These are phyloP conservation scores for Fringilla coelebs DNA, from an alignment of 2,797 vertebrate genomes.

Conservation along the genomic window DNA sequence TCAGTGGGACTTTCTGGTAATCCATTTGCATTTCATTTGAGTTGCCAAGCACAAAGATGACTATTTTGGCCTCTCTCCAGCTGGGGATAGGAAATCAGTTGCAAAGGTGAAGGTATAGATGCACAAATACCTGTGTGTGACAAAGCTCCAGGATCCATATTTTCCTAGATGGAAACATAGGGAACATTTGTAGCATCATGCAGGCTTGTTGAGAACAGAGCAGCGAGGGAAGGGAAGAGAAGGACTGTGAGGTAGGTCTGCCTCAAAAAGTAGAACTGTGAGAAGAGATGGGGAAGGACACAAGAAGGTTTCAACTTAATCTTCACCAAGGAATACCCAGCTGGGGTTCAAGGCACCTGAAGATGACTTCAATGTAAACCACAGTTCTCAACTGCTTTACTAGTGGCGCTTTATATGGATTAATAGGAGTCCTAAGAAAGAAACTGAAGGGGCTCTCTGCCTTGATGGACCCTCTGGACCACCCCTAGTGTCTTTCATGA, in stretches of 20 bases:
- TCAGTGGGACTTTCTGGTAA: fast-evolving
- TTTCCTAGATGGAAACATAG: not conserved
- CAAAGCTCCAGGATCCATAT: not conserved
- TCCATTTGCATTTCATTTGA: not conserved
- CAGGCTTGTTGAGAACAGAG: not conserved
- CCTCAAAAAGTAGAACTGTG: not conserved
- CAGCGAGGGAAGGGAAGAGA: not conserved
- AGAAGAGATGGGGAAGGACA: not conserved
- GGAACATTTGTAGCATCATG: not conserved
- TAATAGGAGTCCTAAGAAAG: not conserved
- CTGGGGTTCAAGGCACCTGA: not conserved
- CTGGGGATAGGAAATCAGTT: not conserved
- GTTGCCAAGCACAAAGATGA: not conserved
- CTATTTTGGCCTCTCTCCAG: not conserved
- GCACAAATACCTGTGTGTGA: not conserved
- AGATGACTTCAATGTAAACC: not conserved
- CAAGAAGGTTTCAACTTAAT: not conserved
- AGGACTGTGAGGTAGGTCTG: not conserved
- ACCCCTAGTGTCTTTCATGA: not conserved
- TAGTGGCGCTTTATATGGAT: not conserved
- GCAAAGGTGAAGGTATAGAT: not conserved
- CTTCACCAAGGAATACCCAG: not conserved
- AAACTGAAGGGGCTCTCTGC: not conserved
- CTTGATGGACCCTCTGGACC: not conserved
- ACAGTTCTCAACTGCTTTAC: not conserved